Conservation (phyloP, 2,797 vertebrate genomes). For the Synanceia verrucosa region DNA sequence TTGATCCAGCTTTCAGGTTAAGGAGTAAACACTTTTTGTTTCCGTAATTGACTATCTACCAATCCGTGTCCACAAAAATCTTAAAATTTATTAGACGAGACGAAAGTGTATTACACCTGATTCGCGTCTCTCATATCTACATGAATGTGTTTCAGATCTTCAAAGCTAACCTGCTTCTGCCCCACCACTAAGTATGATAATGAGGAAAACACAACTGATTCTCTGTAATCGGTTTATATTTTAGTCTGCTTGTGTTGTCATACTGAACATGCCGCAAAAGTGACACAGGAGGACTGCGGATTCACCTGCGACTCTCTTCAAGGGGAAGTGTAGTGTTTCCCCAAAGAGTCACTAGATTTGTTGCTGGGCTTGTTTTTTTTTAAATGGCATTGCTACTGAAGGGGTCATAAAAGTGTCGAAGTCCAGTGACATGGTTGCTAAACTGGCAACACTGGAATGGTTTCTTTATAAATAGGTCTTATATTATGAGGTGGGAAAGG, state of each 20-base stretch:
- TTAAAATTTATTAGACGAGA: not conserved
- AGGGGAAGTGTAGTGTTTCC: not conserved
- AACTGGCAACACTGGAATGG: not conserved
- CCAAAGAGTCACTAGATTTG: not conserved
- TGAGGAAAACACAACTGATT: not conserved
- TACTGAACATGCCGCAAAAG: not conserved
- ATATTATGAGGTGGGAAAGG: not conserved
- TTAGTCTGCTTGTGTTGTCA: not conserved
- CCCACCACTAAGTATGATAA: not conserved
- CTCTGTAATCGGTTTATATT: slow-evolving; percentile 5
- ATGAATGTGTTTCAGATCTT: not conserved
- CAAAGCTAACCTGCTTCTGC: not conserved
- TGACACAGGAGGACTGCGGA: slow-evolving; percentile 2
- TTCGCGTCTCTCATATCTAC: not conserved
- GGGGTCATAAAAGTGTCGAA: not conserved
- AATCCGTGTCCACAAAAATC: not conserved
- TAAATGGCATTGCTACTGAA: slow-evolving; percentile 4
- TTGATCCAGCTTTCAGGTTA: not conserved
- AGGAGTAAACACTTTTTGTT: not conserved
- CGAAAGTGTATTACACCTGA: not conserved
- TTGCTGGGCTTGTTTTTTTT: not conserved
- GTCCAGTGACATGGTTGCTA: not conserved
- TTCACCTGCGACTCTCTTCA: not conserved
- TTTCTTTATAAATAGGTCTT: not conserved
- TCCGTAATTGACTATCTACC: not conserved